phyloP scores from a whole-genome alignment of 2,888 invertebrate species.

The Melanchra persicariae region DNA sequence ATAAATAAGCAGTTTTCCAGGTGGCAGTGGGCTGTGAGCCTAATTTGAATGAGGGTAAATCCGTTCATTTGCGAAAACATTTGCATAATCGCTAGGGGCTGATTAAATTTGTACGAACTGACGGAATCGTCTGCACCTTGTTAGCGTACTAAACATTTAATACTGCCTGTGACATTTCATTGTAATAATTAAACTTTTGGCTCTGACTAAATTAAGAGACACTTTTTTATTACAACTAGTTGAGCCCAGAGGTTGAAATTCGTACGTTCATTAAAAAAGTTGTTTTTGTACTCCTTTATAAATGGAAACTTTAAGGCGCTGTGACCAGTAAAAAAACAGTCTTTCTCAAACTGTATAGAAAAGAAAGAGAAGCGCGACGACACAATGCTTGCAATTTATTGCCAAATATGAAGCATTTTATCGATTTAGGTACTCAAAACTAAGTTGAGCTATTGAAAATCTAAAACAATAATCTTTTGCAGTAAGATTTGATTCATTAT shows the following conservation, averaged over 20 bases:
- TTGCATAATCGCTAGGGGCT: slow-evolving; percentile 85
- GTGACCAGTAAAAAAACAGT: too few relatives aligned
- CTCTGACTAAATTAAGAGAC: not conserved
- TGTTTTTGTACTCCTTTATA: too few relatives aligned
- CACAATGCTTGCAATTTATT: too few relatives aligned
- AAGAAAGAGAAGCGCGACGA: too few relatives aligned
- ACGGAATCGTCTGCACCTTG: slow-evolving; percentile 65
- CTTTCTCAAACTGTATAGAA: too few relatives aligned
- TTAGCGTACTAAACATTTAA: slow-evolving; percentile 49
- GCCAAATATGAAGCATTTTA: too few relatives aligned
- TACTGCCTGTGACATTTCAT: slow-evolving; percentile 25
- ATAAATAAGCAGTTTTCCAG: slow-evolving; percentile 71
- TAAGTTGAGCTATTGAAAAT: too few relatives aligned
- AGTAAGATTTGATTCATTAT: too few relatives aligned
- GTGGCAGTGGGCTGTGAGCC: slow-evolving; percentile 74
- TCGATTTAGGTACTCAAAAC: too few relatives aligned
- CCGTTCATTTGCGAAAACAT: slow-evolving; percentile 80
- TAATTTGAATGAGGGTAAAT: slow-evolving; percentile 83
- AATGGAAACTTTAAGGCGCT: too few relatives aligned
- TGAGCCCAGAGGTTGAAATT: not conserved
- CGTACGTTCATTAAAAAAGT: not conserved
- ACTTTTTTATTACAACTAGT: not conserved
- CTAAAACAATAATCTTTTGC: too few relatives aligned
- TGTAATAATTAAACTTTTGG: slow-evolving; percentile 29
- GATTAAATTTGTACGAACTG: slow-evolving; percentile 82